phyloP scores from a whole-genome alignment of 2,113 vertebrate species.

The Rhombomys opimus region DNA sequence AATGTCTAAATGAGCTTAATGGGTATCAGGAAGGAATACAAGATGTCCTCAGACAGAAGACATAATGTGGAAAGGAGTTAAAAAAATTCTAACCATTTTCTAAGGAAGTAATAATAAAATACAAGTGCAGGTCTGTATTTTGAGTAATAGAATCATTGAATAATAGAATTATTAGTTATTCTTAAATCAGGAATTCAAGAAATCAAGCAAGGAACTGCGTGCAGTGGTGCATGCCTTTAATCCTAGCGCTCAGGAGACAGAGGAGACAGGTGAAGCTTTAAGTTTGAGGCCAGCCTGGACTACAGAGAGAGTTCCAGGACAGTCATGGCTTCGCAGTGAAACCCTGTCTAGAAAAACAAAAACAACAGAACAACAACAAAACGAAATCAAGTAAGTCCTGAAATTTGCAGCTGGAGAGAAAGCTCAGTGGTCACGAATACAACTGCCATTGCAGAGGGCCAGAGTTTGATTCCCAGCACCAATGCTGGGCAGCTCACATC shows the following conservation, averaged over 20 bases:
- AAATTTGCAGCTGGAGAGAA: background rate
- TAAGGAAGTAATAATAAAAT: conserved; percentile 35
- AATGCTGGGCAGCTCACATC: background rate
- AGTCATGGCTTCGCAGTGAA: too few species aligned
- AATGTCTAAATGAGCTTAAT: conserved; percentile 6
- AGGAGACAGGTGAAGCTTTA: background rate
- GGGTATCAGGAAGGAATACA: background rate
- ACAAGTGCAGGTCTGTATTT: background rate
- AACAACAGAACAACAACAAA: background rate
- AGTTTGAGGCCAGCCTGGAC: background rate
- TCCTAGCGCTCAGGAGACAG: background rate
- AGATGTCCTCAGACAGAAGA: conserved; percentile 10
- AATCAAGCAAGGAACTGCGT: background rate
- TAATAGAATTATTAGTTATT: conserved; percentile 11
- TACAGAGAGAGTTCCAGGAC: background rate
- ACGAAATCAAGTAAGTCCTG: conserved; percentile 11
- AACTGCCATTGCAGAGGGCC: background rate
- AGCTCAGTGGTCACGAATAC: background rate
- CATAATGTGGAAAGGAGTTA: conserved; percentile 15
- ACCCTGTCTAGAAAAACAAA: background rate
- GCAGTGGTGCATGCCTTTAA: background rate
- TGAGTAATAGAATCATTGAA: background rate
- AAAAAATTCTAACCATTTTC: conserved; percentile 2
- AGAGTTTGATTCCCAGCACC: background rate
- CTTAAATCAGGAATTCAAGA: background rate